Percentiles rank a stretch among this genome's conserved stretches.
Evolutionary conservation across 1,140 invertebrate species (phyloP).

Genomic region (Gonioctena quinquepunctata): DNA sequence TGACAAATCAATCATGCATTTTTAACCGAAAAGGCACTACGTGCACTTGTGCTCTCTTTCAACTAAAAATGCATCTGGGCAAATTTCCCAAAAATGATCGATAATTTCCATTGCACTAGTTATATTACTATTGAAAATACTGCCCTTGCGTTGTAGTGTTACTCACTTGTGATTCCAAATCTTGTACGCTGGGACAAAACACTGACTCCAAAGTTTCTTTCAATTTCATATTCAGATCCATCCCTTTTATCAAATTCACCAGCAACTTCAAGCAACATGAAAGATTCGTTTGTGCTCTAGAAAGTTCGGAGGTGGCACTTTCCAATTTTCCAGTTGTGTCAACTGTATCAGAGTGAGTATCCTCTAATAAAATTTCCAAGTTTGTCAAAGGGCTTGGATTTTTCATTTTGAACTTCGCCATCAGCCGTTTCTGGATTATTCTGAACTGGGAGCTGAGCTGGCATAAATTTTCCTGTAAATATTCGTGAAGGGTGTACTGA

Average conservation of each 20-base stretch:
- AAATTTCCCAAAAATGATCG: too few species aligned
- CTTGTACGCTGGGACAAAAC: constrained; percentile 43
- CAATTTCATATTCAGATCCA: constrained; percentile 42
- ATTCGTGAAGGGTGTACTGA: too few species aligned
- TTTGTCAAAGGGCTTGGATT: constrained; percentile 73
- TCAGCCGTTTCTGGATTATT: constrained; percentile 71
- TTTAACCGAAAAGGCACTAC: too few species aligned
- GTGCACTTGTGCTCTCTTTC: too few species aligned
- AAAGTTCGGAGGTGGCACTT: constrained; percentile 50
- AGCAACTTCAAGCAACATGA: constrained; percentile 46
- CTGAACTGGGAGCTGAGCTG: constrained; percentile 71
- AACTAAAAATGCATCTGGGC: too few species aligned
- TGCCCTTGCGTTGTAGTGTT: too few species aligned
- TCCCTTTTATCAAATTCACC: constrained; percentile 45
- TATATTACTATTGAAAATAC: too few species aligned
- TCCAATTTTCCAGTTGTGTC: constrained; percentile 58
- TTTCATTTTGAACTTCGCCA: constrained; percentile 77
- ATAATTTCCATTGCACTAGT: too few species aligned
- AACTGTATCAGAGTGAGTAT: constrained; percentile 69
- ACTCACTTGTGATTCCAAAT: constrained; percentile 52
- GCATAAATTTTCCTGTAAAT: constrained; percentile 63
- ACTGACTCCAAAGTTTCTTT: constrained; percentile 37
- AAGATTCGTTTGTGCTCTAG: constrained; percentile 41
- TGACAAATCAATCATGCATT: too few species aligned
- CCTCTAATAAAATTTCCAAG: constrained; percentile 72